Base-by-base conservation (phyloP, 2,797 vertebrate genomes). In the Gallinago nigripennis region DNA sequence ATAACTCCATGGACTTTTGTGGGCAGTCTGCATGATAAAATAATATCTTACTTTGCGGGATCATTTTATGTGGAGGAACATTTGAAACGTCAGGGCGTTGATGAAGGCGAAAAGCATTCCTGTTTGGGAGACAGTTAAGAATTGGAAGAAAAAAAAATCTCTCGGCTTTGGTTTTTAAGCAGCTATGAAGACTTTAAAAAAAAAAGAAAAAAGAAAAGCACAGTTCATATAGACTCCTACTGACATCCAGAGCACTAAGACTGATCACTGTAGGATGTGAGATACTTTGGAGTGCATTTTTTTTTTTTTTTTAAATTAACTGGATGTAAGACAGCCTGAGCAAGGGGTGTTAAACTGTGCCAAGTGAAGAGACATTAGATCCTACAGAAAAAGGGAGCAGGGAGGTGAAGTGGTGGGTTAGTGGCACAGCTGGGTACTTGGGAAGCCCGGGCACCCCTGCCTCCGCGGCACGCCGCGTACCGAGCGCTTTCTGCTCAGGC, bases 401-500 rank as follows among this genome's bases (percentile, higher is more conserved):
- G 7, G 73, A 58, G 89, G 45, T 64, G 61, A 65, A 45, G 4
- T 0, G 5, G 56, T 12, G 31, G 71, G 37, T 12, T 19, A 65
- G 65, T 17, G 57, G 53, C 46, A 61, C 76, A 45, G 72, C 23
- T 46, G 76, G 69, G 41, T 48, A 12, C 82, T 15, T 11, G 68
- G 75, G 80, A 64, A 78, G 66, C 56, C 61, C 1, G 0, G 56
- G 37, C 46, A 86, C 23, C 1, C 41, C 53, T 1, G 0, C 2
- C 1, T 3, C 21, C 0, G 2, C 6, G 1, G 3, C 6, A 39
- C 2, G 1, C 37, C 12, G 17, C 16, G 4, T 4, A 63, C 53
- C 3, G 8, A 68, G 58, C 54, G 25, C 4, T 1, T 15, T 16
- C 56, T 39, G 75, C 84, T 68, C 64, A 46, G 53, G 53, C 63